Evolutionary conservation across 2,888 invertebrate genomes (phyloP), one percentile per base, ranked within the genome.

Genomic region (Phortica okadai): DNA sequence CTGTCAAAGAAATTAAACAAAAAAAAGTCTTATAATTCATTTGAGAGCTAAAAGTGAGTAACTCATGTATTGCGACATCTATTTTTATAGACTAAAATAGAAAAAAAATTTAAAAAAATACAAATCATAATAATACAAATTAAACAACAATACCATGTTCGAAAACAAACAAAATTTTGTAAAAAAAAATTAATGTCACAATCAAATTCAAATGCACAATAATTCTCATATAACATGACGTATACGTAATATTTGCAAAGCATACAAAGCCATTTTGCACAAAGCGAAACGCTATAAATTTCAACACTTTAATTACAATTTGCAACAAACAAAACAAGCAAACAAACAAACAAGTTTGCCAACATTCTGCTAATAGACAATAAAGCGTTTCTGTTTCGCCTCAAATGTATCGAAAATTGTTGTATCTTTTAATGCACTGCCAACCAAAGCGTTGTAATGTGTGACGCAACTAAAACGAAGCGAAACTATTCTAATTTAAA

Each of bases 401-500:
- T 33, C 33, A 33, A 33, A 33, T 33, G 33, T 33, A 33, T 33
- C 33, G 33, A 33, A 33, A 33, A 33, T 1, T 33, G 33, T 33
- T 59, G 25, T 59, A 59, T 59, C 59, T 59, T 59, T 25, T 21
- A 59, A 59, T 59, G 59, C 59, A 59, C 59, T 59, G 33, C 33
- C 3, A 33, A 33, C 33, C 33, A 33, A 33, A 4, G 33, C 33
- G 4, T 4, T 33, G 33, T 33, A 33, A 33, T 33, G 33, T 33
- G 33, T 16, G 14, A 16, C 11, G 56, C n/a, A 16, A 16, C 56
- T 16, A 56, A 56, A n/a, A 56, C n/a, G n/a, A n/a, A 62, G 16
- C 62, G 11, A 69, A 69, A 69, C 69, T 69, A 69, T 69, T 69
- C 69, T 69, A 69, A 69, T 69, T 69, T 69, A 66, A 66, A 66